Base-by-base conservation (phyloP, 2,888 invertebrate species). In the Hylaea fasciaria region DNA sequence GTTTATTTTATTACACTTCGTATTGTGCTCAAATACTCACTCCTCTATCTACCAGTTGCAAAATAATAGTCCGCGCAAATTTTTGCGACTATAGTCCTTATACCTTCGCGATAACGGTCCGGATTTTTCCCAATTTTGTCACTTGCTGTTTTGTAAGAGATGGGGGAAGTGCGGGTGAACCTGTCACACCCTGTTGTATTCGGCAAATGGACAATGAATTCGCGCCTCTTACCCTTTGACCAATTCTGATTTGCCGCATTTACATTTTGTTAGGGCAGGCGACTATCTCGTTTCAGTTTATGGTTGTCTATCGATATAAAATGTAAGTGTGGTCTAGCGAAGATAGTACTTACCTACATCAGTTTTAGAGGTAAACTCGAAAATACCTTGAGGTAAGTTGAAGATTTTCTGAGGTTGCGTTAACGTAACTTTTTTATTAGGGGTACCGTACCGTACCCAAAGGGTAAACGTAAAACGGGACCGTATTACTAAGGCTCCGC, bases 1-100 rank as follows among this genome's bases (percentile, higher is more conserved):
- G 89, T 91, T 91, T 91, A 91, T 90, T 91, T 91, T 91, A 91
- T 91, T 91, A 89, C 89, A 85, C 77, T 87, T 87, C 82, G 86
- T 89, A 90, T 91, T 91, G 90, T 87, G 82, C 83, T 85, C 85
- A 87, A 79, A 85, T 85, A 83, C 80, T 37, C 46, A 32, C 81
- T 76, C 77, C 76, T 69, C 65, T 62, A 64, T 66, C 54, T 73
- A 71, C 75, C 55, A 14, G 58, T 52, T 55, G 50, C 46, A 62
- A 68, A 72, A 72, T 70, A 72, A 64, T 67, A 2, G 2, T 13
- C 41, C 9, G 17, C 0, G 7, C 13, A 40, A 56, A 69, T 68
- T 64, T 29, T 29, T 41, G 10, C 69, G 48, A 80, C 64, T 71
- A 54, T 72, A 63, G 55, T 32, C 62, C 39, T 37, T 65, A 56